Percentiles rank a stretch among this genome's conserved stretches.
These are phyloP conservation scores for Clarias macrocephalus DNA, from an alignment of 2,113 vertebrate genomes.

Conservation along the genomic window DNA sequence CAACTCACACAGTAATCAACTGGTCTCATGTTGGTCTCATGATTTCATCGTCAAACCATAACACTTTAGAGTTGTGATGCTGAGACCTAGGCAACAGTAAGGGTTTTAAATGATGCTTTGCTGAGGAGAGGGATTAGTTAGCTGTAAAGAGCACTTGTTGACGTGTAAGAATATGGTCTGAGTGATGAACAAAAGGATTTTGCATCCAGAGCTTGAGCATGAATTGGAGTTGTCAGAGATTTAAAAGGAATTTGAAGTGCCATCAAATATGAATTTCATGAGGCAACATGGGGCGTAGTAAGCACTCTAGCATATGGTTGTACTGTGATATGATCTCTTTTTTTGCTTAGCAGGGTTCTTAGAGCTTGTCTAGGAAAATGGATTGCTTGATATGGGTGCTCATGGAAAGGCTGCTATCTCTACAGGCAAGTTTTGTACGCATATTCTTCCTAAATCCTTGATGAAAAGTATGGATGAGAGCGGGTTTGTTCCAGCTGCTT, in stretches of 20 bases:
- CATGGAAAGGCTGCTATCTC: neutral
- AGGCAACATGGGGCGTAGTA: neutral
- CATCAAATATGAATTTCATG: neutral
- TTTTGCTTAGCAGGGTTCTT: neutral
- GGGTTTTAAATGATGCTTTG: neutral
- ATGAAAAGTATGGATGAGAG: neutral
- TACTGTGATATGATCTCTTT: neutral
- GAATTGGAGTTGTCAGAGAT: neutral
- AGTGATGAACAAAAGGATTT: neutral
- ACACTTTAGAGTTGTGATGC: neutral
- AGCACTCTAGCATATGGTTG: neutral
- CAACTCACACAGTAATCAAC: too few relatives aligned
- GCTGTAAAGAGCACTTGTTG: neutral
- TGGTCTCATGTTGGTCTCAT: too few relatives aligned
- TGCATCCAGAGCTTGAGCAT: neutral
- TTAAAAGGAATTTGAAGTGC: slow-evolving; percentile 6
- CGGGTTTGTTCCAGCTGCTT: neutral
- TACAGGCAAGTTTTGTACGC: neutral
- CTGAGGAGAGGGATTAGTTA: neutral
- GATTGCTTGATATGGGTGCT: neutral
- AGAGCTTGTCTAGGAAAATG: neutral
- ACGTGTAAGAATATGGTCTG: neutral
- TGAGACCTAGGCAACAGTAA: neutral
- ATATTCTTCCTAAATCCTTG: neutral
- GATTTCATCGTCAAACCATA: neutral